Conservation (phyloP, 2,888 invertebrate genomes). For the Eretmocerus hayati region DNA sequence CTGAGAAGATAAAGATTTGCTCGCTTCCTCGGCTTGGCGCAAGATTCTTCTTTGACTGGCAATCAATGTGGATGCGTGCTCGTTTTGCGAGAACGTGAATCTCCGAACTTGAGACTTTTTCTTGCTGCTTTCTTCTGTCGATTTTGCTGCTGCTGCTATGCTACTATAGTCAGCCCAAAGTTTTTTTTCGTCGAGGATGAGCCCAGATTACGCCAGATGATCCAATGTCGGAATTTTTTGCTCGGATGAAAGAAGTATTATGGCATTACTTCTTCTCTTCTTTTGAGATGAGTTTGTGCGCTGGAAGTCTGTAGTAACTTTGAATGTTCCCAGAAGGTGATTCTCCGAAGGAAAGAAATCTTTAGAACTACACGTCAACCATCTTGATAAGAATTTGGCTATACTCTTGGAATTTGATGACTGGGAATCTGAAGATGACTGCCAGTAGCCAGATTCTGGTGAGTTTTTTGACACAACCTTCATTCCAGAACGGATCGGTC, state of each 20-base stretch:
- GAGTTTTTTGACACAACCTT: no score
- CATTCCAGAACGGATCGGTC: no score
- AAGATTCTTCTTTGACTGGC: background rate
- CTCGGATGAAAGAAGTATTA: background rate
- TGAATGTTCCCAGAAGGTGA: no score
- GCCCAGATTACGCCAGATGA: background rate
- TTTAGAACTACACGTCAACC: no score
- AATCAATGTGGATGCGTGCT: background rate
- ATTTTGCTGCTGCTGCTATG: background rate
- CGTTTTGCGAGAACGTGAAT: conserved; percentile 4
- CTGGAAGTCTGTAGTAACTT: no score
- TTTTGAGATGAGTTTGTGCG: no score
- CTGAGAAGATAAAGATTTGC: conserved; percentile 20
- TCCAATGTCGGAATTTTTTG: background rate
- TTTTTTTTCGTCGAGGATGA: background rate
- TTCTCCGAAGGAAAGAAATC: no score
- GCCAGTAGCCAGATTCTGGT: no score
- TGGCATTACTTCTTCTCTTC: background rate
- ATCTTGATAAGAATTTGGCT: no score
- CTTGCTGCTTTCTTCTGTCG: background rate
- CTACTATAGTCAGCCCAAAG: background rate
- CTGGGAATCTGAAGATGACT: no score
- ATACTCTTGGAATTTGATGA: no score
- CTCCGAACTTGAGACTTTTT: conserved; percentile 4
- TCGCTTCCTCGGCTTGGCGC: background rate